Evolutionary conservation across 2,113 vertebrate species (phyloP).

Genomic region (Lepus americanus): DNA sequence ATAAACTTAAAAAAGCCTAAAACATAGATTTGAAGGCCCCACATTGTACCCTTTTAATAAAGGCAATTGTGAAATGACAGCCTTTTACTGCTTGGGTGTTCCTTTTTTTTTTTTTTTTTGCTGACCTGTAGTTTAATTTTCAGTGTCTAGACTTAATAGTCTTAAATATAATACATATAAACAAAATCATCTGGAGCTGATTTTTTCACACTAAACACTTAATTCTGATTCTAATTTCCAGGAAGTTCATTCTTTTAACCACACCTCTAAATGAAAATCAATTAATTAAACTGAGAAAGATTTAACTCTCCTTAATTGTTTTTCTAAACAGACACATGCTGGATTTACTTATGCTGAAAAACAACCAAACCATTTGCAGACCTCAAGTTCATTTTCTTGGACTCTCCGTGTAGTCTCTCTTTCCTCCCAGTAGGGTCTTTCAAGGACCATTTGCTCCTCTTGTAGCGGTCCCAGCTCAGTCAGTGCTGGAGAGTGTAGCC

Average conservation of each 20-base stretch:
- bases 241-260: background rate
- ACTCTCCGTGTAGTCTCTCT: background rate
- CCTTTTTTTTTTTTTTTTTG: background rate
- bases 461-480: background rate
- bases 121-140: constrained; percentile 66
- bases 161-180: constrained; percentile 62
- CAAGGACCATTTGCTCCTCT: background rate
- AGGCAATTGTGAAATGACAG: background rate
- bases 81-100: constrained; percentile 42
- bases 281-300: constrained; percentile 51
- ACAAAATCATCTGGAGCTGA: constrained; percentile 76
- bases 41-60: background rate
- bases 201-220: constrained; percentile 62
- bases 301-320: background rate
- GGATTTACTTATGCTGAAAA: constrained; percentile 13
- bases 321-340: constrained; percentile 49
- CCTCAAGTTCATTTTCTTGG: background rate
- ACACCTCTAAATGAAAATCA: constrained; percentile 64
- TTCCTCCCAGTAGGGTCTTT: background rate
- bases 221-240: constrained; percentile 43
- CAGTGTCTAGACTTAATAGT: constrained; percentile 72
- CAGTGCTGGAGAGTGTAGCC: background rate
- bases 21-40: background rate
- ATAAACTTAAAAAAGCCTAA: background rate
- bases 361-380: background rate